phyloP scores from a whole-genome alignment of 2,888 invertebrate genomes.

The Panzeria rudis region DNA sequence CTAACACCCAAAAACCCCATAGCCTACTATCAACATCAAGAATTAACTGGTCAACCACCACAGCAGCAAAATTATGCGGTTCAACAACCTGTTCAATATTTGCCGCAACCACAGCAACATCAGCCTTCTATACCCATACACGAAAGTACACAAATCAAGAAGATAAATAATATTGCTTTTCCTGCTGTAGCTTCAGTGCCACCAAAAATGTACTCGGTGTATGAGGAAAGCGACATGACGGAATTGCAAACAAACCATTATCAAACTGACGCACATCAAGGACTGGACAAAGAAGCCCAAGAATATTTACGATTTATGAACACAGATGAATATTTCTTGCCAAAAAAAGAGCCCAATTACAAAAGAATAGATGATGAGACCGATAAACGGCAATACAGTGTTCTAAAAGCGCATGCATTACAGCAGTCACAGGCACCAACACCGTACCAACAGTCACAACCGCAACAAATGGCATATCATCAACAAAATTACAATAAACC shows the following conservation, averaged over 20 bases:
- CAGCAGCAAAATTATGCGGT: constrained; percentile 58
- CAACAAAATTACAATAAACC: constrained; percentile 32
- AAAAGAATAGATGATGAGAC: constrained; percentile 77
- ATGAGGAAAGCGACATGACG: constrained; percentile 78
- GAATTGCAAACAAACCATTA: constrained; percentile 66
- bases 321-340: constrained; percentile 81
- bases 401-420: constrained; percentile 64
- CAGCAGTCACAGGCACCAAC: constrained; percentile 27
- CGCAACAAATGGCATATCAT: constrained; percentile 7
- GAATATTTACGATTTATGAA: constrained; percentile 82
- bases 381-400: constrained; percentile 74
- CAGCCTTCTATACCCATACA: constrained; percentile 65
- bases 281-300: constrained; percentile 78
- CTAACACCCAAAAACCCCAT: constrained; percentile 58
- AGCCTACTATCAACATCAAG: constrained; percentile 53
- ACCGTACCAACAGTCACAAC: constrained; percentile 47
- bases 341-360: constrained; percentile 81
- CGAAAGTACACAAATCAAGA: constrained; percentile 31
- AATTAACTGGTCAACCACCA: constrained; percentile 32
- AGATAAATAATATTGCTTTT: constrained; percentile 35
- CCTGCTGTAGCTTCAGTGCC: constrained; percentile 32
- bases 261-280: constrained; percentile 61
- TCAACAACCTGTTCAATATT: constrained; percentile 61
- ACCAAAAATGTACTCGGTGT: constrained; percentile 72
- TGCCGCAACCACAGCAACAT: constrained; percentile 51